Percentiles rank a stretch among this genome's conserved stretches.
phyloP scores from a whole-genome alignment of 2,888 invertebrate genomes.

The Xanthia togata region DNA sequence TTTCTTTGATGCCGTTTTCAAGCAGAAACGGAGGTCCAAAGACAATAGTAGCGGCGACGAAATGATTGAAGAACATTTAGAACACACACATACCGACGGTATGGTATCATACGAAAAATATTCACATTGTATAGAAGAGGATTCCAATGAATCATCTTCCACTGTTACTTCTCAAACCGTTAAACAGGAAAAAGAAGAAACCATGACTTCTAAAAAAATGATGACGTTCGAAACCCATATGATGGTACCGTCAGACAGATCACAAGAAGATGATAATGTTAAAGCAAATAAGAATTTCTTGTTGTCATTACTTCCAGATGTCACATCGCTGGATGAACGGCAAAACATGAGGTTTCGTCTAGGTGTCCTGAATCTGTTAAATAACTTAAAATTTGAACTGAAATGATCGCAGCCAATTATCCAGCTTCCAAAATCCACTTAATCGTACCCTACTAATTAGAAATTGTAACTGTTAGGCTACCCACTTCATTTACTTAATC shows the following conservation, averaged over 20 bases:
- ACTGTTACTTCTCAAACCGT: background rate
- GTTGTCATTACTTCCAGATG: conserved; percentile 54
- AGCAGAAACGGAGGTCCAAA: background rate
- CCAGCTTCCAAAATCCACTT: background rate
- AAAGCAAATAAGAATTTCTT: conserved; percentile 54
- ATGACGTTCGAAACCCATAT: conserved; percentile 19
- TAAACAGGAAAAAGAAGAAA: conserved; percentile 37
- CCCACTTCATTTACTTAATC: conserved; percentile 28
- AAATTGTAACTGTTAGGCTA: conserved; percentile 15
- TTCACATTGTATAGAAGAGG: background rate
- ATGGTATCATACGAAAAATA: conserved; percentile 4
- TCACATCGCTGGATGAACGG: conserved; percentile 40
- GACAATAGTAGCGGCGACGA: conserved; percentile 6
- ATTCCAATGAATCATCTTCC: conserved; percentile 20
- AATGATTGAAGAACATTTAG: conserved; percentile 29
- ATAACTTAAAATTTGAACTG: conserved; percentile 46
- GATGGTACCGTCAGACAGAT: background rate
- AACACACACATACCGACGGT: conserved; percentile 12
- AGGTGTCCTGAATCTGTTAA: conserved; percentile 54
- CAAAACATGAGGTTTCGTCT: conserved; percentile 55
- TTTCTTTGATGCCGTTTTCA: conserved; percentile 42
- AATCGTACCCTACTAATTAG: conserved; percentile 14
- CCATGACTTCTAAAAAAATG: background rate
- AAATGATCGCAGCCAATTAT: conserved; percentile 5
- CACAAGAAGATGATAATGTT: conserved; percentile 18